A percentile compares a stretch with the other conserved stretches of the same genome.
Conservation (phyloP, 2,888 invertebrate genomes). For the Didymodactylos carnosus region DNA sequence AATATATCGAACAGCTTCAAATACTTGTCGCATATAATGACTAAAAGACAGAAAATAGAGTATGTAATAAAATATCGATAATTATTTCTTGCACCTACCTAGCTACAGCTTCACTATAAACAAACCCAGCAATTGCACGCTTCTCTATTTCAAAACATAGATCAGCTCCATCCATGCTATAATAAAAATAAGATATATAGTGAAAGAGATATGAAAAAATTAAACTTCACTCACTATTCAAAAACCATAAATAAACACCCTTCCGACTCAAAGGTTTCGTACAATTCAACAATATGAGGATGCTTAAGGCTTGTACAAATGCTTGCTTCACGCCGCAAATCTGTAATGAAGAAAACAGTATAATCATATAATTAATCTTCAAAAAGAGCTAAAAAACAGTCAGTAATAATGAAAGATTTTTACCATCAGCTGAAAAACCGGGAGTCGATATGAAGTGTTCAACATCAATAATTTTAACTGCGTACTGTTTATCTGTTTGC, state of each 20-base stretch:
- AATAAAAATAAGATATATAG: slow-evolving; percentile 30
- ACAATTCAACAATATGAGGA: slow-evolving; percentile 86
- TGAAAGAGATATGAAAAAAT: neutral
- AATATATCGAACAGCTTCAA: slow-evolving; percentile 87
- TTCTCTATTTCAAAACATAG: slow-evolving; percentile 92
- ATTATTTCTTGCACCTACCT: slow-evolving; percentile 30
- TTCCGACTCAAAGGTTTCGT: slow-evolving; percentile 93
- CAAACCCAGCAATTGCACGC: slow-evolving; percentile 82
- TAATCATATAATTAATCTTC: neutral
- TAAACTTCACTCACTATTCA: slow-evolving; percentile 64
- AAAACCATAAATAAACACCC: slow-evolving; percentile 98
- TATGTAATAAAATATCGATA: too few species aligned
- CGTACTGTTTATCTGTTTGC: slow-evolving; percentile 80
- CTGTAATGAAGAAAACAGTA: slow-evolving; percentile 38
- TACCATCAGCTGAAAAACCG: slow-evolving; percentile 14
- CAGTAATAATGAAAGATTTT: too few species aligned
- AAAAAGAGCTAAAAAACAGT: neutral
- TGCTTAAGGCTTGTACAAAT: slow-evolving; percentile 89
- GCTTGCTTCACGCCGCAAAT: slow-evolving; percentile 82
- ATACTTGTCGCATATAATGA: slow-evolving; percentile 92
- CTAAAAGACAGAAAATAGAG: slow-evolving; percentile 15
- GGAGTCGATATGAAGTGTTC: slow-evolving; percentile 66
- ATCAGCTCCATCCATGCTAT: slow-evolving; percentile 91
- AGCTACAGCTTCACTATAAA: slow-evolving; percentile 95
- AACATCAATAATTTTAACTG: slow-evolving; percentile 93